Conservation (phyloP, 2,113 vertebrate genomes). For the Archilochus colubris region DNA sequence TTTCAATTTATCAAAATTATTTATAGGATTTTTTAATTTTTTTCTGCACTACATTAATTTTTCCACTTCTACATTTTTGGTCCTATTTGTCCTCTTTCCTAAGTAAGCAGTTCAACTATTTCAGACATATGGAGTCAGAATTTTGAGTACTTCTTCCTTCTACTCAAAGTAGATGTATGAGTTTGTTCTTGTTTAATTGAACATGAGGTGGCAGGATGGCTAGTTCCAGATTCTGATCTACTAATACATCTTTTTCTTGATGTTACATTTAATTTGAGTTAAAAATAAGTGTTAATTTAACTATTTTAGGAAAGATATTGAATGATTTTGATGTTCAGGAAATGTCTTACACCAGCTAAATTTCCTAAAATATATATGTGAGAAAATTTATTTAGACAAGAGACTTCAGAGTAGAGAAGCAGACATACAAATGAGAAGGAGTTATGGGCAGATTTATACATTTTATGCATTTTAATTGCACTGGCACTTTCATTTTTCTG, state of each 20-base stretch:
- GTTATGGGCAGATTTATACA: conserved; percentile 23
- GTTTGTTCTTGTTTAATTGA: conserved; percentile 6
- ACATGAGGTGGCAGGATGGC: neutral
- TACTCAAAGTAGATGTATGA: neutral
- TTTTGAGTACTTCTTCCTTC: neutral
- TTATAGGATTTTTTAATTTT: neutral
- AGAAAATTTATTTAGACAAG: neutral
- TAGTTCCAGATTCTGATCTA: neutral
- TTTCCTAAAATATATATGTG: conserved; percentile 18
- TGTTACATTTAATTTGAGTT: conserved; percentile 8
- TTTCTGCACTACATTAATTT: neutral
- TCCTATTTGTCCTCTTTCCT: neutral
- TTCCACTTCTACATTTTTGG: neutral
- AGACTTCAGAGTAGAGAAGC: neutral
- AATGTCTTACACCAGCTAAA: neutral
- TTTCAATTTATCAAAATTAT: neutral
- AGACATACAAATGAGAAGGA: conserved; percentile 16
- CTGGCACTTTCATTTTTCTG: conserved; percentile 66
- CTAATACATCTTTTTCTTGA: neutral
- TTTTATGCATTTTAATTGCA: conserved; percentile 69
- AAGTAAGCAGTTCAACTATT: neutral
- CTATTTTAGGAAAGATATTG: conserved; percentile 31
- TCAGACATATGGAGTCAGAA: neutral
- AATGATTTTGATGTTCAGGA: neutral
- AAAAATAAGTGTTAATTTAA: conserved; percentile 35